Evolutionary conservation across 2,797 vertebrate genomes (phyloP), one percentile per base, ranked within the genome.

Genomic region (Kryptolebias ocellatus): DNA sequence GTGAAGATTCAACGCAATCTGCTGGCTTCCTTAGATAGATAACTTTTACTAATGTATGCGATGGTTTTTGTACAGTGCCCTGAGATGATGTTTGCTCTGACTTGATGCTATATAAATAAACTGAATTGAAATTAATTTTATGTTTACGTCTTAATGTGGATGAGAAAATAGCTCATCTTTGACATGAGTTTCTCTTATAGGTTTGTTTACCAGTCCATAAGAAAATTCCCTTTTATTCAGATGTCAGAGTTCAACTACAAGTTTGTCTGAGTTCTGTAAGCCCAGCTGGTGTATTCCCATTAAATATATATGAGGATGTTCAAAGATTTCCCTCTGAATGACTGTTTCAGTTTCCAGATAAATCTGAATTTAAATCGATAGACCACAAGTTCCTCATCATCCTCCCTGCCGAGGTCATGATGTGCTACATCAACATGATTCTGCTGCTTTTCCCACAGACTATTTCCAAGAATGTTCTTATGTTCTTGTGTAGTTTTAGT

Each of bases 311-410:
- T 24, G 20, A 24, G 5, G 11, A 5, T 1, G 10, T 1, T 1
- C 3, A 52, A 37, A 60, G 9, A 4, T 15, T 12, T 42, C 20
- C n/a, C 18, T 3, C 18, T 8, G 3, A 0, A 16, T 7, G 6
- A 16, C 0, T 9, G 51, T 74, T 79, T 74, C 50, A 18, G 37
- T 77, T 81, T 55, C 20, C 20, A 24, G 20, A 24, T 44, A 2
- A 17, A 54, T 52, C 18, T 27, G 5, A 44, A n/a, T 16, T 49
- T 0, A 51, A 45, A 16, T 17, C 1, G 1, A 1, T 51, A 2
- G 64, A 73, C 55, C 56, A 50, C 39, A n/a, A 17, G 1, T 79
- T 79, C 72, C 47, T 45, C 5, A 0, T 72, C 59, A 6, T 11
- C 3, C 29, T 7, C 12, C 6, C 4, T 4, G 17, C 10, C 5